phyloP scores from a whole-genome alignment of 1,140 invertebrate species.

The Agrilus planipennis region DNA sequence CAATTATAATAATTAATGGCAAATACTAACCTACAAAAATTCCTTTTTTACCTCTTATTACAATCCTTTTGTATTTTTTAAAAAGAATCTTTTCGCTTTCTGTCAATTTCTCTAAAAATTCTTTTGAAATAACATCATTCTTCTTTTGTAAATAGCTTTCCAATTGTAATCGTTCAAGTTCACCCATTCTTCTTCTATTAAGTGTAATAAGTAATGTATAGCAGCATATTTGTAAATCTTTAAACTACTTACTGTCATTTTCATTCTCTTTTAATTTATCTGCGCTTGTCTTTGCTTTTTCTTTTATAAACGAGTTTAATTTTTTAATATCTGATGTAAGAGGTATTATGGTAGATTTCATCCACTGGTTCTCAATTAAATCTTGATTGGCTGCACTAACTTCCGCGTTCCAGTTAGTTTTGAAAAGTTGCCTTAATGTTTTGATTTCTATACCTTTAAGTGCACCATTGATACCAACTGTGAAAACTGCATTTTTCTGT shows the following conservation, averaged over 20 bases:
- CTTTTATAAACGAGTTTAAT: not conserved
- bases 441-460: not conserved
- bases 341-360: not conserved
- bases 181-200: not conserved
- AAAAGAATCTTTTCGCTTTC: not conserved
- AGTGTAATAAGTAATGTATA: not conserved
- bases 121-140: not conserved
- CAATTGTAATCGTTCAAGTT: conserved; percentile 1
- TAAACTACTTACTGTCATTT: not conserved
- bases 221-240: conserved; percentile 1
- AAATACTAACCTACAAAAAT: not conserved
- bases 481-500: not conserved
- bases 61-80: conserved; percentile 1
- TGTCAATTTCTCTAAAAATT: not conserved
- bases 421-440: not conserved
- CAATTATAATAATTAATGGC: not conserved
- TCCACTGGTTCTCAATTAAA: not conserved
- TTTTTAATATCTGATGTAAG: conserved; percentile 1
- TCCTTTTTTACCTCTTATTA: not conserved
- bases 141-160: not conserved
- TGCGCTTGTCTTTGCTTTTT: not conserved
- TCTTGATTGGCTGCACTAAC: conserved; percentile 2
- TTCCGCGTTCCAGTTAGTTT: not conserved
- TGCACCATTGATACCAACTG: not conserved
- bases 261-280: not conserved